Base-by-base conservation (phyloP, 2,888 invertebrate species). In the Serripes groenlandicus region DNA sequence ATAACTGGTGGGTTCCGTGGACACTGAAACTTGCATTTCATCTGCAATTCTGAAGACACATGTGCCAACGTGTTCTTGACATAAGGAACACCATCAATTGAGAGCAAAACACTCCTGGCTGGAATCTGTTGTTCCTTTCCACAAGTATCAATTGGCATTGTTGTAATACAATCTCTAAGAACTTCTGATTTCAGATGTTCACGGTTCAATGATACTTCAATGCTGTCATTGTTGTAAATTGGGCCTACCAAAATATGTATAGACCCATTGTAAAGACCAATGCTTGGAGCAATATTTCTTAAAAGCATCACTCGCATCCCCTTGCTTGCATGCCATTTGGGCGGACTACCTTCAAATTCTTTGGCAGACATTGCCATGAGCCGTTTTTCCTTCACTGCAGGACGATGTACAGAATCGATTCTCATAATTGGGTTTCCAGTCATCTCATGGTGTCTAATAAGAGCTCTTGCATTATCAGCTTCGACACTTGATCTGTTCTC, bases 181-280 rank as follows among this genome's bases (percentile, higher is more conserved):
- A 21, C 4, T n/a, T 26, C 30, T 60, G 60, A 28, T 9, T 60
- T 7, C 5, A 60, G 60, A 60, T 28, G 3, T 60, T 60, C 28
- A 30, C 3, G 30, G 30, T 26, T 60, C 30, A 60, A 28, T 5
- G 7, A 9, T 11, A 60, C 60, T 30, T 30, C 60, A 60, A 11
- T 23, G 30, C 21, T 30, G n/a, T n/a, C n/a, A 5, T 11, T 21
- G 21, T 60, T 60, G 30, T 23, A 56, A 11, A 30, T 60, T n/a
- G 60, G 60, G 11, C 60, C 30, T 28, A 28, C 23, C 7, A 60
- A 28, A 30, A 23, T 30, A 23, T 60, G 60, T n/a, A 28, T 60
- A 30, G 30, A 60, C 26, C 60, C 60, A 60, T 60, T 30, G 60
- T 28, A 60, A 21, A 60, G 26, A 5, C 60, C 60, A n/a, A 60